Percentiles rank a stretch among this genome's conserved stretches.
These are phyloP conservation scores for Fregata magnificens DNA, from an alignment of 2,113 vertebrate genomes.

Conservation along the genomic window DNA sequence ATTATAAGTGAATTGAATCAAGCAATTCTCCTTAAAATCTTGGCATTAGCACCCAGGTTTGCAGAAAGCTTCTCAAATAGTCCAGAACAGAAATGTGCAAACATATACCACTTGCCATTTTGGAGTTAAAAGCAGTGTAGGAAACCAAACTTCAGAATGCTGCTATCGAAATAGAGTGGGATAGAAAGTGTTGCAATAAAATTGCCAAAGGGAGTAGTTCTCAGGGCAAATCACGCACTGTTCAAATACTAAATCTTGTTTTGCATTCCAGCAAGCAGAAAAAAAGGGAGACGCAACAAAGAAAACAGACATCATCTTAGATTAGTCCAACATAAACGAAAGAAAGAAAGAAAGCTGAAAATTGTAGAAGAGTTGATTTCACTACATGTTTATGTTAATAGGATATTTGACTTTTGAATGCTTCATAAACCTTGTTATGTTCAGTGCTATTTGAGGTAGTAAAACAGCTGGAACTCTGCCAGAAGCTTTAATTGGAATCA, in stretches of 20 bases:
- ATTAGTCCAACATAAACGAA: slow-evolving; percentile 67
- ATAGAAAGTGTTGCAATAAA: slow-evolving; percentile 23
- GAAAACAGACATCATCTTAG: slow-evolving; percentile 67
- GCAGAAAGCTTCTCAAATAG: slow-evolving; percentile 11
- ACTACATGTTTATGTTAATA: slow-evolving; percentile 85
- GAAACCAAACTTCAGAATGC: neutral
- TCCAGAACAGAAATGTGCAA: neutral
- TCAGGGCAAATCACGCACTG: neutral
- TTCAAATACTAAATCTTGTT: slow-evolving; percentile 59
- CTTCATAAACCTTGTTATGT: slow-evolving; percentile 86
- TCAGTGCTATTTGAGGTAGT: slow-evolving; percentile 81
- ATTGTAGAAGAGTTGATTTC: slow-evolving; percentile 81
- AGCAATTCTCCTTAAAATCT: neutral
- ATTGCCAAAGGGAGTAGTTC: neutral
- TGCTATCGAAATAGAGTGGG: neutral
- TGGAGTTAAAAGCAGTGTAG: neutral
- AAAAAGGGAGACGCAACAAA: slow-evolving; percentile 45
- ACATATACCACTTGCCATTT: neutral
- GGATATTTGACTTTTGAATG: slow-evolving; percentile 87
- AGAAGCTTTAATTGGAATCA: slow-evolving; percentile 85
- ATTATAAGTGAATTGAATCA: neutral
- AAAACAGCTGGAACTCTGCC: slow-evolving; percentile 83
- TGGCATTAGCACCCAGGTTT: neutral
- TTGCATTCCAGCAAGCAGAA: slow-evolving; percentile 59
- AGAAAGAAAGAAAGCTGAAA: slow-evolving; percentile 76